Evolutionary conservation across 1,140 invertebrate genomes (phyloP), one percentile per base, ranked within the genome.

Genomic region (Aethina tumida): DNA sequence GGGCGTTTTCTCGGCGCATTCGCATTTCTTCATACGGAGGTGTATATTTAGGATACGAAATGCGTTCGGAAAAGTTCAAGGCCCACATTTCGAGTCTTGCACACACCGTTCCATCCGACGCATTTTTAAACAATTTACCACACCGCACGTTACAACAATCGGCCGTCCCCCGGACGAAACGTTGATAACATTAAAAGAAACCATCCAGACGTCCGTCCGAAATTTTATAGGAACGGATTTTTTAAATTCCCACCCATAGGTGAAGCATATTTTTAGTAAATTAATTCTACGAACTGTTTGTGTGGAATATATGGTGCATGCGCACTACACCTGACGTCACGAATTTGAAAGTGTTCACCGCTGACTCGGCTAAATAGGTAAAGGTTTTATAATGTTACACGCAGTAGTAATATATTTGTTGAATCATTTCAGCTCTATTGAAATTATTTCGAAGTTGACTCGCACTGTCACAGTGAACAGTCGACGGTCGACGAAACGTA

Each of bases 201-300:
- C n/a, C n/a, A 26, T 2, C 24, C 24, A 13, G n/a, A 13, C 24
- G 24, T 4, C 24, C n/a, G 5, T 8, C 22, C 22, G n/a, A 35
- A 35, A 27, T 35, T 20, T 35, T 27, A 31, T n/a, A 8, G 4
- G 20, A 35, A 25, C 5, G 13, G 32, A 17, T 16, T 35, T 35
- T 26, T 24, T 39, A 21, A 36, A 30, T 36, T 27, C 34, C 20
- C 9, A 25, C 28, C 20, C 7, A 20, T 27, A n/a, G 35, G 24
- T 29, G 24, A 20, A 24, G 41, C 28, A 18, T 43, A 43, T 44
- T 44, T 44, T 44, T 44, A 44, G 42, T 44, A 44, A 44, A 44
- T 44, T 44, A 44, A 44, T 44, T 44, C 36, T 44, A 35, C 35
- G 42, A 44, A 44, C 25, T 12, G 22, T 13, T 17, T 34, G 9